A percentile compares a stretch with the other conserved stretches of the same genome.
These are phyloP conservation scores for Odontomyia ornata DNA, from an alignment of 2,888 invertebrate species.

Conservation along the genomic window DNA sequence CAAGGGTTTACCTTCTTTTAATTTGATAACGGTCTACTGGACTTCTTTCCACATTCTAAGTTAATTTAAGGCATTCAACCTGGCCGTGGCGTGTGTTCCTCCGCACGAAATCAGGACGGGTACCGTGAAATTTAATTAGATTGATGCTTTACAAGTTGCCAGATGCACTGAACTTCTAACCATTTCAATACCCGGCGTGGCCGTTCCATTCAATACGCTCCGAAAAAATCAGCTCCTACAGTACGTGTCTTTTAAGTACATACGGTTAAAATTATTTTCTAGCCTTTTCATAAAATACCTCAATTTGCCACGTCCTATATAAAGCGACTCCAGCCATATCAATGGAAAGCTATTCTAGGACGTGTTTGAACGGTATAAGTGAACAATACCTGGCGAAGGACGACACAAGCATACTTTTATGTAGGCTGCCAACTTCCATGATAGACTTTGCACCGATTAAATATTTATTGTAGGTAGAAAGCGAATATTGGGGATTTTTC, in stretches of 20 bases:
- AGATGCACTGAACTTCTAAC: too few species aligned
- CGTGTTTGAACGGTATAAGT: neutral
- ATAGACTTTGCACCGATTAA: conserved; percentile 2
- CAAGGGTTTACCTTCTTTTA: too few species aligned
- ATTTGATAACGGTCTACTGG: too few species aligned
- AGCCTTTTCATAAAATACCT: neutral
- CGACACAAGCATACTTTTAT: neutral
- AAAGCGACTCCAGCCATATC: neutral
- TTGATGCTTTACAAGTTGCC: too few species aligned
- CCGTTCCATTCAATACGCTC: too few species aligned
- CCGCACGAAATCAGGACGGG: too few species aligned
- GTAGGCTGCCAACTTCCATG: neutral
- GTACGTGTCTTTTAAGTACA: neutral
- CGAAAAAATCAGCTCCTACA: too few species aligned
- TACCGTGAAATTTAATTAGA: too few species aligned
- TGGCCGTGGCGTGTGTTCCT: too few species aligned
- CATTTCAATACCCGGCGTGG: too few species aligned
- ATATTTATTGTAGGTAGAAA: conserved; percentile 8
- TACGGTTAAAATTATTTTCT: neutral
- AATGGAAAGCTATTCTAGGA: neutral
- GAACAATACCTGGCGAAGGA: conserved; percentile 8
- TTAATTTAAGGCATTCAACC: too few species aligned
- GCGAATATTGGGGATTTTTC: conserved; percentile 8
- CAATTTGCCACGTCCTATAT: conserved; percentile 1
- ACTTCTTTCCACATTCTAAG: too few species aligned